Percentiles rank a stretch among this genome's conserved stretches.
phyloP scores from a whole-genome alignment of 2,113 vertebrate genomes.

The Myxocyprinus asiaticus region DNA sequence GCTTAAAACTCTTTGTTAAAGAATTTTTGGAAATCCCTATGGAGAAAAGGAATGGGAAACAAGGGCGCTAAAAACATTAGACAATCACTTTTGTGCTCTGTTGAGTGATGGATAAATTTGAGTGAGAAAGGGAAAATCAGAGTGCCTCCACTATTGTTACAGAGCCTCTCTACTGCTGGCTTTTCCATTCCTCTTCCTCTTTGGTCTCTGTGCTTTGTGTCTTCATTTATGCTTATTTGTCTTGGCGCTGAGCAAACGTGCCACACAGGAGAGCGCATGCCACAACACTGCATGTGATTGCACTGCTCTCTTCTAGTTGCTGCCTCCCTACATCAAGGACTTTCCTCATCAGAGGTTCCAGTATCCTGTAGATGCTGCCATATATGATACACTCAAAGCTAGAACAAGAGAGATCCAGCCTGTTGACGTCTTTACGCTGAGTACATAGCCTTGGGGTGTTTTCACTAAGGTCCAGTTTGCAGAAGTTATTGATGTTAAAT shows the following conservation, averaged over 20 bases:
- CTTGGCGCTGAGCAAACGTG: not conserved
- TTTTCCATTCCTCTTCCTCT: constrained; percentile 13
- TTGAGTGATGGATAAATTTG: not conserved
- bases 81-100: too few relatives aligned
- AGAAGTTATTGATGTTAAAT: not conserved
- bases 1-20: too few relatives aligned
- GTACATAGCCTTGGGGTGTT: not conserved
- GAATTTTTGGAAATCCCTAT: too few relatives aligned
- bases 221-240: constrained; percentile 12
- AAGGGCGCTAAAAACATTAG: too few relatives aligned
- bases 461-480: not conserved
- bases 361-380: not conserved
- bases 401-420: too few relatives aligned
- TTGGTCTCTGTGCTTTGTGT: constrained; percentile 20
- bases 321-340: constrained; percentile 4
- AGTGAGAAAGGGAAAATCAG: too few relatives aligned
- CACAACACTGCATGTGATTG: not conserved
- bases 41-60: too few relatives aligned
- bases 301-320: too few relatives aligned
- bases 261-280: too few relatives aligned
- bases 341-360: not conserved
- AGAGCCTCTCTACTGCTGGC: constrained; percentile 7
- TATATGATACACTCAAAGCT: too few relatives aligned
- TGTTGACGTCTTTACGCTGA: not conserved
- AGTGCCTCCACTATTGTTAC: not conserved